Evolutionary conservation across 2,113 vertebrate genomes (phyloP).

Genomic region (Rhinopomastus cyanomelas): DNA sequence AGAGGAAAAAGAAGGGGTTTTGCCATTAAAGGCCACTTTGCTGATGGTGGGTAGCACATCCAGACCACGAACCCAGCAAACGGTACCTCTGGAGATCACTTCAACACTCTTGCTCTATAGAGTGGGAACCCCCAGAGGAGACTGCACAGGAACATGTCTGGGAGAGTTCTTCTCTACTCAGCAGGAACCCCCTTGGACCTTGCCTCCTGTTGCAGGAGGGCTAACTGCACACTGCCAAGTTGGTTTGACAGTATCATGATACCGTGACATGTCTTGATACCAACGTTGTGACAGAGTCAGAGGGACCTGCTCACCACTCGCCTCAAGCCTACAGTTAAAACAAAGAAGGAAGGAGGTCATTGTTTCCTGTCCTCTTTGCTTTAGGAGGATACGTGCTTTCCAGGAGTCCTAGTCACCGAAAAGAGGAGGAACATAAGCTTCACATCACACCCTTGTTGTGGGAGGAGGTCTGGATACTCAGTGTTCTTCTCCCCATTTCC

Average conservation of each 20-base stretch:
- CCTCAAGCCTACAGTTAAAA: background rate
- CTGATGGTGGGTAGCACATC: background rate
- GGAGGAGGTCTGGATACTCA: background rate
- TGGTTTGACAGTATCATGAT: background rate
- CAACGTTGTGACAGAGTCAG: background rate
- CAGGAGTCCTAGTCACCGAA: background rate
- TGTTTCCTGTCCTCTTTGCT: background rate
- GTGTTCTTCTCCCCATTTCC: background rate
- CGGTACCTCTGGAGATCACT: too few relatives aligned
- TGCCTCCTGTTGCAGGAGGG: background rate
- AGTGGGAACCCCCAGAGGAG: too few relatives aligned
- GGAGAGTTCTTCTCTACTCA: background rate
- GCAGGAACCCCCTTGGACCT: background rate
- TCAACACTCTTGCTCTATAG: too few relatives aligned
- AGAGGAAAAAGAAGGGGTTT: background rate
- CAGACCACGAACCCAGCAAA: background rate
- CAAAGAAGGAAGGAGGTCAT: background rate
- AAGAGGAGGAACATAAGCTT: background rate
- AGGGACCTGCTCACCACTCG: background rate
- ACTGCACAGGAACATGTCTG: too few relatives aligned
- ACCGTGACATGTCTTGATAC: background rate
- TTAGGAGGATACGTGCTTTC: background rate
- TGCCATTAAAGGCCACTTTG: background rate
- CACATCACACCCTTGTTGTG: background rate
- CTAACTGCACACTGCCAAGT: background rate